Conservation (phyloP, 37 sponge, comb jelly and placozoan species). For the Crambe crambe region DNA sequence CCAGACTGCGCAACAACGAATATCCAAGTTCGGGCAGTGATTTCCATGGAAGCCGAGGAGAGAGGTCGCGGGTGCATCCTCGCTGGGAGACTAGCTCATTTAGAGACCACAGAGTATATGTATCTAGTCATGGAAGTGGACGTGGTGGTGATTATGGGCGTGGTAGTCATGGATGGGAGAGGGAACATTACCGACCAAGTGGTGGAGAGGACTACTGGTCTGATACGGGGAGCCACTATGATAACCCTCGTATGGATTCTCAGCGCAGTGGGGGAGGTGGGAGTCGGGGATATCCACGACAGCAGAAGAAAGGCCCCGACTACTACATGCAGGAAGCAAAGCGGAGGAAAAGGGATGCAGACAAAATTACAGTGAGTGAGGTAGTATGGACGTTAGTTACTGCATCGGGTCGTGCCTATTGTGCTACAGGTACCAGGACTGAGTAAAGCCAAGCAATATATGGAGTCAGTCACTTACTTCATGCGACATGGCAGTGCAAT, state of each 20-base stretch:
- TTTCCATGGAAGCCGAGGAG: neutral
- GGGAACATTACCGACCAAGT: conserved; percentile 4
- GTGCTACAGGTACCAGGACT: conserved; percentile 30
- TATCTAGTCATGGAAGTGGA: neutral
- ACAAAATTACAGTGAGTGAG: conserved; percentile 31
- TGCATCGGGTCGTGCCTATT: neutral
- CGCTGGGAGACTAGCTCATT: neutral
- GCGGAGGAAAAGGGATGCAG: conserved; percentile 45
- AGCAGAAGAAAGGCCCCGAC: neutral
- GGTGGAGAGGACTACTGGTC: conserved; percentile 36
- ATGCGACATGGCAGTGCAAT: conserved; percentile 58
- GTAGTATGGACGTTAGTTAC: neutral
- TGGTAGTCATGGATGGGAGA: conserved; percentile 9
- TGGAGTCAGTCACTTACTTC: conserved; percentile 61
- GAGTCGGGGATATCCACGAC: neutral
- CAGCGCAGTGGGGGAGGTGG: neutral
- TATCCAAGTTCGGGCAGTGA: neutral
- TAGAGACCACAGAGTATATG: conserved; percentile 1
- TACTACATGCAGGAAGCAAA: conserved; percentile 48
- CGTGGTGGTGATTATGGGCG: conserved; percentile 7
- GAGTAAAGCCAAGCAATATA: conserved; percentile 53
- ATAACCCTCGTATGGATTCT: neutral
- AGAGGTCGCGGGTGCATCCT: neutral
- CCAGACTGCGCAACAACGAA: neutral
- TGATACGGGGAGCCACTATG: conserved; percentile 7